Conservation (phyloP, 2,888 invertebrate genomes). For the Heliconius aoede region DNA sequence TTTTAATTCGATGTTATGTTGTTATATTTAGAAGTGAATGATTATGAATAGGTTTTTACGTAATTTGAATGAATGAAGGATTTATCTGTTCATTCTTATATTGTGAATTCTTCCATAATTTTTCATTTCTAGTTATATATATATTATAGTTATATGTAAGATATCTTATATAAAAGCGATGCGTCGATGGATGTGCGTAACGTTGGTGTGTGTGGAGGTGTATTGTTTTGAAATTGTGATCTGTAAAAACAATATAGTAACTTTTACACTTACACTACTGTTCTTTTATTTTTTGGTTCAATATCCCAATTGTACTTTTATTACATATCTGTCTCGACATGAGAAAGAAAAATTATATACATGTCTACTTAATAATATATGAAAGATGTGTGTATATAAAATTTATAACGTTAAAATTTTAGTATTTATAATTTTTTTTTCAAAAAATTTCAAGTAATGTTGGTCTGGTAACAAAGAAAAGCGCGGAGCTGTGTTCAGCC, state of each 20-base stretch:
- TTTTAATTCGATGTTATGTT: constrained; percentile 25
- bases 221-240: constrained; percentile 77
- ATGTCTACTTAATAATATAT: too few species aligned
- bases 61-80: background rate
- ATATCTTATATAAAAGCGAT: constrained; percentile 46
- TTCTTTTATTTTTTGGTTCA: constrained; percentile 59
- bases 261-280: constrained; percentile 68
- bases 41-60: background rate
- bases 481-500: too few species aligned
- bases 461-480: too few species aligned
- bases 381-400: too few species aligned
- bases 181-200: constrained; percentile 61
- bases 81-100: background rate
- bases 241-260: constrained; percentile 79
- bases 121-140: constrained; percentile 21
- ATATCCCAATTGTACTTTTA: background rate
- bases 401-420: too few species aligned
- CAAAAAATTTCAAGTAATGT: too few species aligned
- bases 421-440: too few species aligned
- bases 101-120: background rate
- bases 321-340: background rate
- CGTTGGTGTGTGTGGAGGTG: constrained; percentile 63
- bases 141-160: constrained; percentile 20
- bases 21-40: constrained; percentile 27
- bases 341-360: background rate